Percentiles rank a stretch among this genome's conserved stretches.
Conservation (phyloP, 2,113 vertebrate genomes). For the Myotis davidii region DNA sequence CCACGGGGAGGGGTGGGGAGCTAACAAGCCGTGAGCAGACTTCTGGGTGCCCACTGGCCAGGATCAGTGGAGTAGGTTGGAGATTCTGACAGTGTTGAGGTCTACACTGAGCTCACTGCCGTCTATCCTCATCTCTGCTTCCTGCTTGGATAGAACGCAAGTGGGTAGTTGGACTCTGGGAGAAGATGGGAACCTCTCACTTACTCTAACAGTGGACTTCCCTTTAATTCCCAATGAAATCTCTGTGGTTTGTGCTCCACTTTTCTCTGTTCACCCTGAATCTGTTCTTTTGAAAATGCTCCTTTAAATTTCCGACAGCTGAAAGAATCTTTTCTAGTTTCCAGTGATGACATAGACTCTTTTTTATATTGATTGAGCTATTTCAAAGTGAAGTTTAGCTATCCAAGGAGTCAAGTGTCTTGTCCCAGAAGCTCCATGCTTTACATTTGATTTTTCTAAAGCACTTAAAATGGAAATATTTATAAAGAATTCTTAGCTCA, state of each 20-base stretch:
- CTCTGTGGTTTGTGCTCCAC: neutral
- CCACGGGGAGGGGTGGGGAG: fast-evolving
- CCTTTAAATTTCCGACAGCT: constrained; percentile 18
- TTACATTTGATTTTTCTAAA: constrained; percentile 29
- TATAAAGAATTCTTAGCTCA: constrained; percentile 52
- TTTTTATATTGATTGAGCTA: constrained; percentile 49
- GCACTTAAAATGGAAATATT: constrained; percentile 64
- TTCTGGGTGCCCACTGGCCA: neutral
- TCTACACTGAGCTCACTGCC: fast-evolving
- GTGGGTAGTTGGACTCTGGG: neutral
- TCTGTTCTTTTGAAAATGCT: neutral
- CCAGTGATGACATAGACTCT: neutral
- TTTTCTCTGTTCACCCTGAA: neutral
- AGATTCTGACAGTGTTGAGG: neutral
- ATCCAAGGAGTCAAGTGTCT: constrained; percentile 7
- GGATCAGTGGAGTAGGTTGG: neutral
- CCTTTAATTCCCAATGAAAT: neutral
- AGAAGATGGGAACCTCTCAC: neutral
- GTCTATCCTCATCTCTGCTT: neutral
- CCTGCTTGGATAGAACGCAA: neutral
- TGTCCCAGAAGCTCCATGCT: constrained; percentile 43
- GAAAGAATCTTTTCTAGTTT: neutral
- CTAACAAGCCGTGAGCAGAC: neutral
- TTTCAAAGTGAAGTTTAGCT: constrained; percentile 61
- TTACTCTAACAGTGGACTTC: neutral